Conservation (phyloP, 2,888 invertebrate genomes). For the Steromphala cineraria region DNA sequence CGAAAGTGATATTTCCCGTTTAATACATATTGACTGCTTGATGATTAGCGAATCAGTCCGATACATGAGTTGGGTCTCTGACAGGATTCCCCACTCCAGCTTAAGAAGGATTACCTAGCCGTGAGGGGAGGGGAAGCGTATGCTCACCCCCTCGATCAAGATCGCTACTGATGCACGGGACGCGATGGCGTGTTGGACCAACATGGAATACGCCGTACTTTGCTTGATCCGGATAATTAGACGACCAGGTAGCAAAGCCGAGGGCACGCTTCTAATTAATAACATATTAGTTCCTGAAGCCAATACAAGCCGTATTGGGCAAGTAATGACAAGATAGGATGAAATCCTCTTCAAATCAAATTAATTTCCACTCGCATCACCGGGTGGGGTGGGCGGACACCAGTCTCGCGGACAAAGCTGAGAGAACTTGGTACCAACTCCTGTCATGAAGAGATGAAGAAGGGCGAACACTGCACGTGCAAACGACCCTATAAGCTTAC, state of each 20-base stretch:
- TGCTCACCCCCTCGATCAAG: neutral
- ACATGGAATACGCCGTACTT: neutral
- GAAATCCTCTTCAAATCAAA: conserved; percentile 20
- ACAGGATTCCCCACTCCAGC: neutral
- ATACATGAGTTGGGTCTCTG: neutral
- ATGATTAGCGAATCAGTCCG: neutral
- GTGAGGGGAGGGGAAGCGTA: neutral
- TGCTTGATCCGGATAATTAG: neutral
- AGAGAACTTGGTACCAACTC: neutral
- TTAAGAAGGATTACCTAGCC: neutral
- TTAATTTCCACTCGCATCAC: conserved; percentile 10
- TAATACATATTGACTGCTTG: neutral
- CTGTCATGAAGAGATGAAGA: neutral
- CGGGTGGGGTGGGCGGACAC: neutral
- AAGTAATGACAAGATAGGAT: conserved; percentile 10
- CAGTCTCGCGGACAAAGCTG: neutral
- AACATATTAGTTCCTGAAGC: neutral
- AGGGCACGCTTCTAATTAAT: neutral
- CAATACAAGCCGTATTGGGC: neutral
- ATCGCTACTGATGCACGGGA: neutral
- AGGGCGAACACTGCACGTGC: neutral
- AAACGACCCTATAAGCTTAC: neutral
- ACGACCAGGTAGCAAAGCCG: neutral
- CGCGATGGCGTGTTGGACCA: neutral
- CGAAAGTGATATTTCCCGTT: neutral